These are phyloP conservation scores for Oxycera nigricornis DNA, from an alignment of 2,888 invertebrate genomes.

Conservation along the genomic window DNA sequence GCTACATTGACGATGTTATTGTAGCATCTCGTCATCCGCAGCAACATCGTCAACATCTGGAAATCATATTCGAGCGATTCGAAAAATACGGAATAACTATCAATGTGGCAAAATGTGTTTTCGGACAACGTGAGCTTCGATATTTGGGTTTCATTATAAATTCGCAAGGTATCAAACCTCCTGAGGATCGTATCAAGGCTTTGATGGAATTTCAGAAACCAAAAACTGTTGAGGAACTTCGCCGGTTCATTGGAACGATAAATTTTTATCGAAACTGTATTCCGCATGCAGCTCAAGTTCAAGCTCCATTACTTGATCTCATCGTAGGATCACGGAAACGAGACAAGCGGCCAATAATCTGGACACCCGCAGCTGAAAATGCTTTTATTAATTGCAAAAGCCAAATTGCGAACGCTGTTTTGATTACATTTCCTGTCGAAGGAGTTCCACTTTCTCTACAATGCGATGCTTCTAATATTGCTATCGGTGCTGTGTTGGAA, in stretches of 20 bases:
- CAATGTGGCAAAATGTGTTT: conserved; percentile 49
- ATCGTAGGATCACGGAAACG: conserved; percentile 44
- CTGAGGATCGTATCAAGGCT: not conserved
- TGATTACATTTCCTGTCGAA: conserved; percentile 22
- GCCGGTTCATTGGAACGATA: conserved; percentile 37
- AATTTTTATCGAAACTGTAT: conserved; percentile 42
- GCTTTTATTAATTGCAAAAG: conserved; percentile 46
- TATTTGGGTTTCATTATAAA: conserved; percentile 48
- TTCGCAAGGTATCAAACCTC: conserved; percentile 45
- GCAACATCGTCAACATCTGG: conserved; percentile 44
- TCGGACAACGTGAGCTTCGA: conserved; percentile 42
- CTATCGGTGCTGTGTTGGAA: no score
- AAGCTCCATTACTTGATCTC: conserved; percentile 41
- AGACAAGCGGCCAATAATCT: conserved; percentile 46
- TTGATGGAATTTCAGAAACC: no score
- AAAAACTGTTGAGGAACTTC: conserved; percentile 27
- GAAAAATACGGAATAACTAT: conserved; percentile 43
- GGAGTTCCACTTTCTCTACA: conserved; percentile 26
- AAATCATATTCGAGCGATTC: not conserved
- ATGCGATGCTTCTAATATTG: conserved; percentile 35
- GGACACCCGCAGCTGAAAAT: conserved; percentile 44
- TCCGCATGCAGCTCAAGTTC: conserved; percentile 45
- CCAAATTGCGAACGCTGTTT: conserved; percentile 17
- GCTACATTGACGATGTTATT: no score
- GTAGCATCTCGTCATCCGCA: conserved; percentile 45